Evolutionary conservation across 2,888 invertebrate species (phyloP), one percentile per base, ranked within the genome.

Genomic region (Calameuta pallipes): DNA sequence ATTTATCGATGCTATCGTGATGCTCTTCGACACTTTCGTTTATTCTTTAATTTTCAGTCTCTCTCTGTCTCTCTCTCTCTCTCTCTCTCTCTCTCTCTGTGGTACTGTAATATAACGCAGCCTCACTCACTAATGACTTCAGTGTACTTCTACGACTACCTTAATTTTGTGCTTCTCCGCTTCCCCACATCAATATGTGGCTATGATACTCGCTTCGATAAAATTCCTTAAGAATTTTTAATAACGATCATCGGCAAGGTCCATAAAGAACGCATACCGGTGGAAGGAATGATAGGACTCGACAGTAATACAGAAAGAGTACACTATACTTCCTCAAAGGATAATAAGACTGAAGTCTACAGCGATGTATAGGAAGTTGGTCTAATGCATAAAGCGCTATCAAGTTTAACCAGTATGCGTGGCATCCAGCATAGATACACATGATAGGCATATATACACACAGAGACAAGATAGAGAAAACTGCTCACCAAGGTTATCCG

Each of bases 401-500:
- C 56, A 56, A 56, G 56, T 56, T 56, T 56, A 56, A 23, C 56
- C 23, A 56, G 56, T 56, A 15, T 56, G 23, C 23, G 23, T 56
- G 56, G 56, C 2, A 56, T 56, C 56, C 56, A 56, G 23, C 15
- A 23, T 56, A 23, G 23, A 56, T 23, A 23, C 56, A 56, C 56
- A 9, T 2, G 23, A 56, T 23, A 37, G 13, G 13, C 13, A 15
- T 15, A 37, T 15, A 15, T 13, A 1, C 3, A 56, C 15, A 23
- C 23, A 41, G 23, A 23, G 15, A 15, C 56, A 15, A 56, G 56
- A 56, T 56, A 56, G 56, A 56, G 56, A 56, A 56, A 56, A 56
- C 56, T 56, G 85, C 89, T 89, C 76, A 90, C 90, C 90, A 76
- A 90, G 86, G 85, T 80, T 89, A 80, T 90, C 90, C 37, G 90